Percentiles rank a stretch among this genome's conserved stretches.
These are phyloP conservation scores for Poeciliopsis presidionis DNA, from an alignment of 2,797 vertebrate genomes.

Conservation along the genomic window DNA sequence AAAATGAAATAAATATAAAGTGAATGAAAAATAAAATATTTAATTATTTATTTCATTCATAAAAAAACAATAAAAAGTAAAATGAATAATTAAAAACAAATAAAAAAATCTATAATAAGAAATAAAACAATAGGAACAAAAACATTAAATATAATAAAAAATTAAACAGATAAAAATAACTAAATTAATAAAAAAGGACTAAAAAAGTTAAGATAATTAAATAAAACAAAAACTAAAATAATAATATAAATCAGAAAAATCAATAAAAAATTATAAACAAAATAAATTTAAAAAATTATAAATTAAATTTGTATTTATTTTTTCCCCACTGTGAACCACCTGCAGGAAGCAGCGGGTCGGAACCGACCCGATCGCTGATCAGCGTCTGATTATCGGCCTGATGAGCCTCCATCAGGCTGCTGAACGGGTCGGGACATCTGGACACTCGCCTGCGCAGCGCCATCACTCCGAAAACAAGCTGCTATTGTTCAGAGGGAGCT, in stretches of 20 bases:
- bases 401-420: slow-evolving; percentile 3
- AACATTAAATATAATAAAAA: too few relatives aligned
- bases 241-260: too few relatives aligned
- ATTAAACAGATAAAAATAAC: too few relatives aligned
- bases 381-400: not conserved
- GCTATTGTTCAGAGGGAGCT: not conserved
- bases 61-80: too few relatives aligned
- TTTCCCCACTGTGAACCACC: not conserved
- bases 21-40: not conserved
- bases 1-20: not conserved
- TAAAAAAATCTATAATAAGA: too few relatives aligned
- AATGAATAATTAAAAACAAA: too few relatives aligned
- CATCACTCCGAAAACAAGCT: not conserved
- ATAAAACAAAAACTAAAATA: too few relatives aligned
- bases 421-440: slow-evolving; percentile 24
- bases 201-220: too few relatives aligned
- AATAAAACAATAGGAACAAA: not conserved
- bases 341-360: not conserved
- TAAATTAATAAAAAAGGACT: too few relatives aligned
- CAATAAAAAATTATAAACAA: not conserved
- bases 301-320: not conserved
- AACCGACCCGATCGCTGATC: not conserved
- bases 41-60: too few relatives aligned
- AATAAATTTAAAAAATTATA: not conserved
- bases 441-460: not conserved